A percentile compares a stretch with the other conserved stretches of the same genome.
These are phyloP conservation scores for Paragorgia papillata DNA, from an alignment of 92 coral and sea anemone genomes.

Conservation along the genomic window DNA sequence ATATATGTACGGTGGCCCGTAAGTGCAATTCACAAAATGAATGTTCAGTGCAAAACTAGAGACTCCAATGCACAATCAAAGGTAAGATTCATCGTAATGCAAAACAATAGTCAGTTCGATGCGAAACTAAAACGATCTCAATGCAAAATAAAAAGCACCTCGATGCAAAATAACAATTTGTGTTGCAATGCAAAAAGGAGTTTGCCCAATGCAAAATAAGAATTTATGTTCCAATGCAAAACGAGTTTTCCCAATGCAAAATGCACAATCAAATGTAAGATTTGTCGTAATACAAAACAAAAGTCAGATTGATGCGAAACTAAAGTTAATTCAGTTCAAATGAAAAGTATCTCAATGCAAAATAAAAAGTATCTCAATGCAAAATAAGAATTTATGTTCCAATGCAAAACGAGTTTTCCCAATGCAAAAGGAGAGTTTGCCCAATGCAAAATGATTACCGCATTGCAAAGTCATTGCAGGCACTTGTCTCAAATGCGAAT, in stretches of 20 bases:
- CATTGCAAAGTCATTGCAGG: constrained; percentile 6
- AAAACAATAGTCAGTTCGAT: background rate
- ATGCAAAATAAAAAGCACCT: constrained; percentile 2
- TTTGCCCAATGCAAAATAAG: no score
- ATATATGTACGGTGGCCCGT: constrained; percentile 10
- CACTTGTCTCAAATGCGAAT: background rate
- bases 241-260: no score
- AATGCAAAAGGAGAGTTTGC: no score
- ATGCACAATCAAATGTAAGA: background rate
- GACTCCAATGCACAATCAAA: background rate
- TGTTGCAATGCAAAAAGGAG: no score
- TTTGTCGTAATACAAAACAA: background rate
- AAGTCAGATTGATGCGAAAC: background rate
- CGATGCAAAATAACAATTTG: no score
- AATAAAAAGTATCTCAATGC: no score
- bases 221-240: no score
- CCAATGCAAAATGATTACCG: constrained; percentile 19
- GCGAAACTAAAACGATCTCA: background rate
- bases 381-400: no score
- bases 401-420: no score
- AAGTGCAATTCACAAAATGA: no score
- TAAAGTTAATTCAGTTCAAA: no score
- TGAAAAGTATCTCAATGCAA: no score
- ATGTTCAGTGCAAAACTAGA: constrained; percentile 17
- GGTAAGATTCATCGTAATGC: background rate